phyloP scores from a whole-genome alignment of 2,113 vertebrate species.

The human region GRCh38 chr1:151019001-151019500 shows the following conservation, averaged over 20 bases:
- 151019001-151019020: too few species aligned
- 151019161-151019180: background rate
- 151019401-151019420: background rate
- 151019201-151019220: conserved; percentile 9
- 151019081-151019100: background rate
- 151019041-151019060: background rate
- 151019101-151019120: background rate
- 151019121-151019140: conserved; percentile 10
- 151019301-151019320: background rate
- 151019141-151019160: background rate
- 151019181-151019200: background rate
- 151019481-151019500: background rate
- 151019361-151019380: background rate
- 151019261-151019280: background rate
- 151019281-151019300: background rate
- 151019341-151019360: background rate
- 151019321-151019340: background rate
- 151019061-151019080: background rate
- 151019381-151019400: background rate
- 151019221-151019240: conserved; percentile 1
- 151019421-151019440: background rate
- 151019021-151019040: too few species aligned
- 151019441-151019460: background rate
- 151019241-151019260: conserved; percentile 13
- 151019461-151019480: background rate